These are phyloP conservation scores for Etia nguti DNA, from an alignment of 2,113 vertebrate genomes.

Conservation along the genomic window DNA sequence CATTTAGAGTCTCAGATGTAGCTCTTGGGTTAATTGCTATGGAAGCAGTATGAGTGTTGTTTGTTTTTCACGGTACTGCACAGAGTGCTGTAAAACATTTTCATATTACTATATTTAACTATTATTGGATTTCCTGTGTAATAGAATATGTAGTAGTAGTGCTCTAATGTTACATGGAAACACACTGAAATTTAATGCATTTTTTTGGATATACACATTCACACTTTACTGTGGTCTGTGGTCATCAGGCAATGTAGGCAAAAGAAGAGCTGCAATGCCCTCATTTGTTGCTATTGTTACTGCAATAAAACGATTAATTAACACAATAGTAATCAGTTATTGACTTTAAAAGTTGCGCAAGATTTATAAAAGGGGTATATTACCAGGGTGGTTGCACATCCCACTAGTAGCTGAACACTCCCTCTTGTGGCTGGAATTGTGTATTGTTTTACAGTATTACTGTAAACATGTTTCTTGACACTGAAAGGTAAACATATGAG, in stretches of 20 bases:
- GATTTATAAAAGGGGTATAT: not conserved
- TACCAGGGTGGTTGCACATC: not conserved
- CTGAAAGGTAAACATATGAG: not conserved
- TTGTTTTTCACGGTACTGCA: not conserved
- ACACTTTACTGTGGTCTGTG: not conserved
- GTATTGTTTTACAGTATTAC: not conserved
- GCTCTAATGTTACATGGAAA: not conserved
- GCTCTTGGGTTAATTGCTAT: not conserved
- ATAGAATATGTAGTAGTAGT: too few species aligned
- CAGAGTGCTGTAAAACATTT: not conserved
- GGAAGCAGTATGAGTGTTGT: not conserved
- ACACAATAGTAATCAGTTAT: not conserved
- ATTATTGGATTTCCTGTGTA: not conserved
- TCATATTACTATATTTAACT: not conserved
- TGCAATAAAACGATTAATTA: not conserved
- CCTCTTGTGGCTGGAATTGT: conserved; percentile 13
- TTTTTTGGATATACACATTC: not conserved
- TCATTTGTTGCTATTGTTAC: not conserved
- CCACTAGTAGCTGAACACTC: not conserved
- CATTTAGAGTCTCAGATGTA: not conserved
- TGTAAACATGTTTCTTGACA: not conserved
- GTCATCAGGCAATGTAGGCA: not conserved
- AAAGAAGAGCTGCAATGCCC: not conserved
- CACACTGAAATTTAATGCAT: not conserved
- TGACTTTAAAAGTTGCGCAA: not conserved